Percentiles rank a stretch among this genome's conserved stretches.
phyloP scores from a whole-genome alignment of 2,888 invertebrate species.

The Agonopterix subpropinquella region DNA sequence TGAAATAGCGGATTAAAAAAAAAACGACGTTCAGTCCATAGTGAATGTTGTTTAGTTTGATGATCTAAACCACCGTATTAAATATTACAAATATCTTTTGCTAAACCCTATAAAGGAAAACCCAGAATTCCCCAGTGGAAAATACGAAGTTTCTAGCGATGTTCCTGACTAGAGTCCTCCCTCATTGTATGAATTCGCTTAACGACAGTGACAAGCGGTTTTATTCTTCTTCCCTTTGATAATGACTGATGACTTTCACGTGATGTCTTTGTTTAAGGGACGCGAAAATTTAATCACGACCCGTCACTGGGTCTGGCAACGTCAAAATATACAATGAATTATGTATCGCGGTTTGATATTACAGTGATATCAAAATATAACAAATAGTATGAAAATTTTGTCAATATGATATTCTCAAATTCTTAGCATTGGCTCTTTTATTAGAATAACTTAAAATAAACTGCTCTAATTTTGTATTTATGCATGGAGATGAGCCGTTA shows the following conservation, averaged over 20 bases:
- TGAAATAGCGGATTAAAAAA: no score
- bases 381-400: neutral
- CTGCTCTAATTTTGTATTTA: no score
- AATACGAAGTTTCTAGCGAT: no score
- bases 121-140: conserved; percentile 5
- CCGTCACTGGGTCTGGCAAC: conserved; percentile 5
- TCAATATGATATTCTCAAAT: no score
- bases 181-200: conserved; percentile 50
- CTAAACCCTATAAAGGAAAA: no score
- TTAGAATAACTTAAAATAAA: no score
- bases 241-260: conserved; percentile 69
- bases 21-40: no score
- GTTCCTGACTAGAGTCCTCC: conserved; percentile 12
- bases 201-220: conserved; percentile 65
- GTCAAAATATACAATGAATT: conserved; percentile 2
- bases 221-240: conserved; percentile 66
- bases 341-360: conserved; percentile 1
- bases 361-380: neutral
- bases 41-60: no score
- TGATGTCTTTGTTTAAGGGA: conserved; percentile 63
- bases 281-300: conserved; percentile 67
- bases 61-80: no score
- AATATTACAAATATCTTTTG: no score
- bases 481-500: no score
- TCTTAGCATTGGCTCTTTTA: no score